Conservation (phyloP, 2,113 vertebrate species). For the Lichenostomus cassidix region DNA sequence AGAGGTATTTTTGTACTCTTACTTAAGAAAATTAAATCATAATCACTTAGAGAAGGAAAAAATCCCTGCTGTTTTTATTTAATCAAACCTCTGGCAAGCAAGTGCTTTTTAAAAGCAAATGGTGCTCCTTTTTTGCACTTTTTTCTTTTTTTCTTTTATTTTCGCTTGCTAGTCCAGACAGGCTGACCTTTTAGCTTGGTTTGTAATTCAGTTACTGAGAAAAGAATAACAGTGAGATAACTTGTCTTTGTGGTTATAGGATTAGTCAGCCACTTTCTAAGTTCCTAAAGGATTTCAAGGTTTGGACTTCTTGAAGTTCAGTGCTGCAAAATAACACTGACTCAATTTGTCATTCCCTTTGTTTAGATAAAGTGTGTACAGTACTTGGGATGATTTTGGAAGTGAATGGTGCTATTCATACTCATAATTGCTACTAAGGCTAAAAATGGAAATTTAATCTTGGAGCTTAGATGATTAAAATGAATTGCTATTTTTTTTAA, state of each 20-base stretch:
- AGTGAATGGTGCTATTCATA: background rate
- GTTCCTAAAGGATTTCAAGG: constrained; percentile 5
- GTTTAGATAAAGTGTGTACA: background rate
- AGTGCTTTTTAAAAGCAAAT: constrained; percentile 26
- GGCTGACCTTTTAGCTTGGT: constrained; percentile 34
- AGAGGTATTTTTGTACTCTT: constrained; percentile 61
- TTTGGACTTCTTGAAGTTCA: constrained; percentile 18
- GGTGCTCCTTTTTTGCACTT: background rate
- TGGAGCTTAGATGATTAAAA: background rate
- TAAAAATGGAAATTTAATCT: constrained; percentile 9
- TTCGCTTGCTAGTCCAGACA: background rate
- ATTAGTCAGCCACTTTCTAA: constrained; percentile 39
- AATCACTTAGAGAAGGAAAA: constrained; percentile 48
- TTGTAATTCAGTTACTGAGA: constrained; percentile 58
- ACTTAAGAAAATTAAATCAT: constrained; percentile 67
- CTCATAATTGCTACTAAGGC: background rate
- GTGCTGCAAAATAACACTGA: background rate
- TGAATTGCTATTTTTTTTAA: background rate
- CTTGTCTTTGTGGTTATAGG: constrained; percentile 23
- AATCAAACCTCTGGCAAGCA: constrained; percentile 46
- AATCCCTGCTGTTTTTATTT: constrained; percentile 46
- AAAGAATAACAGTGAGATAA: background rate
- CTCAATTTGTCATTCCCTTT: constrained; percentile 18
- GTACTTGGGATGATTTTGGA: background rate
- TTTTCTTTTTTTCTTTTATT: background rate